phyloP scores from a whole-genome alignment of 1,140 invertebrate species.

The Zaprionus inermis region DNA sequence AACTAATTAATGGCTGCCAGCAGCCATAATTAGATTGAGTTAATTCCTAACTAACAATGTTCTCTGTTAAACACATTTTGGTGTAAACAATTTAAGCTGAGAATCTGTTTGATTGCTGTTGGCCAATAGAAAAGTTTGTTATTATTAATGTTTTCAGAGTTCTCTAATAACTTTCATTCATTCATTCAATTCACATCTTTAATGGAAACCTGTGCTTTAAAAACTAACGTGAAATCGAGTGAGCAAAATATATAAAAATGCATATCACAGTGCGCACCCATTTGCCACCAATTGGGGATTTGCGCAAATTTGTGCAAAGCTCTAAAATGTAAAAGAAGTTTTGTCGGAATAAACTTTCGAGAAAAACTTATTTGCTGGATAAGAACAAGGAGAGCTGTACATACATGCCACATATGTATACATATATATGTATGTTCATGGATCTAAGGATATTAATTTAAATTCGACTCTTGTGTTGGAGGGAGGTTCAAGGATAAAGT shows the following conservation, averaged over 20 bases:
- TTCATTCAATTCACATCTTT: background rate
- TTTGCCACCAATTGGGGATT: background rate
- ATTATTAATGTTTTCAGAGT: background rate
- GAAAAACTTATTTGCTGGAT: background rate
- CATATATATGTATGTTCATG: too few species aligned
- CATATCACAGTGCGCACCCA: background rate
- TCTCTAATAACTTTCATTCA: background rate
- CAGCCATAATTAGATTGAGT: slow-evolving; percentile 37
- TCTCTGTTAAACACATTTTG: background rate
- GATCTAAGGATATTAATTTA: background rate
- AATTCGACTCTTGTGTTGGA: background rate
- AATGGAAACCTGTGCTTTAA: background rate
- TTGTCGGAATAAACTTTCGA: background rate
- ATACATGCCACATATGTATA: too few species aligned
- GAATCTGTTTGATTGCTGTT: background rate
- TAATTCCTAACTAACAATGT: slow-evolving; percentile 14
- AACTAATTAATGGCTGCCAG: slow-evolving; percentile 36
- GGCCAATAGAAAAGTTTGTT: background rate
- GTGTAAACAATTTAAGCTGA: background rate
- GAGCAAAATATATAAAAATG: background rate
- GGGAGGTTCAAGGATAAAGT: background rate
- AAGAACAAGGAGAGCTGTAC: too few species aligned
- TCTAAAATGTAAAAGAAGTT: background rate
- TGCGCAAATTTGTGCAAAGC: background rate
- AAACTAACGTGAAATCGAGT: background rate